Base-by-base conservation (phyloP, 2,888 invertebrate species). In the Tipula confusa region DNA sequence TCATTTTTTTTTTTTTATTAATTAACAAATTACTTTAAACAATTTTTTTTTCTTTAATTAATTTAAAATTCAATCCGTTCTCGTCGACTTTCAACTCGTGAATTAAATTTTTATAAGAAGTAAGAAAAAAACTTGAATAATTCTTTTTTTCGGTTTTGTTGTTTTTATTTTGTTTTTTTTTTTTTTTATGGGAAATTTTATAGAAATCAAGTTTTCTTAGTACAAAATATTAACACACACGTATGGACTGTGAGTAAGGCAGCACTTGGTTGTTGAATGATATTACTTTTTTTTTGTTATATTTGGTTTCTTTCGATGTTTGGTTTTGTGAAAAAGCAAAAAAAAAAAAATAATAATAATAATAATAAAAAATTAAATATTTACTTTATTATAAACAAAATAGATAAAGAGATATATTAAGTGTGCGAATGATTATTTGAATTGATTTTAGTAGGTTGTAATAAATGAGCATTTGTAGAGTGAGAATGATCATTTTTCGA, bases 81-180 rank as follows among this genome's bases (percentile, higher is more conserved):
- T 84, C 84, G 38, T 84, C 83, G 84, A 84, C 84, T 84, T 84
- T 84, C 84, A 84, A 84, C 84, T 84, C 84, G 43, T 82, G 83
- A 84, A 84, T 84, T 36, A 83, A 29, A 79, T 80, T 64, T 64
- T 15, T 38, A 43, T 11, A 18, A 24, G 82, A 33, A 18, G 31
- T 24, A 82, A 82, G 33, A 33, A 33, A 81, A 36, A 64, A 64
- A 64, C 64, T 64, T 64, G 64, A 64, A 64, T 64, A 24, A 9
- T 80, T 80, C 15, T 80, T 79, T n/a, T n/a, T n/a, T n/a, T n/a
- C n/a, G n/a, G n/a, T n/a, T n/a, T n/a, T n/a, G n/a, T n/a, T n/a
- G n/a, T 28, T 79, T n/a, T 29, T 15, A 31, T 29, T 15, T 38
- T 38, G 9, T 38, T 15, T 81, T 29, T 15, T 38, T 38, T 38